A percentile compares a stretch with the other conserved stretches of the same genome.
These are phyloP conservation scores for Sminthurides aquaticus DNA, from an alignment of 2,888 invertebrate genomes.

Conservation along the genomic window DNA sequence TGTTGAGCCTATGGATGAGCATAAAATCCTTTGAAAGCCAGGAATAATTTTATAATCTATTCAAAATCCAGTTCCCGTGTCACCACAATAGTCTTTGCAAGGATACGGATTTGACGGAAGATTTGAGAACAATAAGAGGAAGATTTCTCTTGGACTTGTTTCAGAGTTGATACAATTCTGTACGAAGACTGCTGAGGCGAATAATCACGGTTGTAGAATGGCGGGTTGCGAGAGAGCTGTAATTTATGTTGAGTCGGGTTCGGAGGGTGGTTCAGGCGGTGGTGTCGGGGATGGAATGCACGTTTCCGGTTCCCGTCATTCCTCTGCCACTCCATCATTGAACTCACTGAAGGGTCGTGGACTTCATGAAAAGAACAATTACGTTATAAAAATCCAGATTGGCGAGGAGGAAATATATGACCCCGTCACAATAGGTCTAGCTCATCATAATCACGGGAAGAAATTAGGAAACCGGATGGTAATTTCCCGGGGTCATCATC, in stretches of 20 bases:
- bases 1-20: no score
- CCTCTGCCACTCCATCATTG: conserved; percentile 1
- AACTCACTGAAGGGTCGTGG: conserved; percentile 3
- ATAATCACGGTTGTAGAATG: no score
- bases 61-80: no score
- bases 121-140: no score
- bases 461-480: conserved; percentile 5
- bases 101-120: no score
- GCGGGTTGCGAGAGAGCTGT: conserved; percentile 39
- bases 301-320: conserved; percentile 22
- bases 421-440: conserved; percentile 42
- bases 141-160: no score
- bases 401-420: conserved; percentile 41
- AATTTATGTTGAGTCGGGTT: conserved; percentile 42
- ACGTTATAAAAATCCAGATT: conserved; percentile 43
- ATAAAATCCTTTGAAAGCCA: no score
- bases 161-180: no score
- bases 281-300: neutral
- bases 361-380: conserved; percentile 30
- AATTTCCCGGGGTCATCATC: neutral
- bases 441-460: conserved; percentile 12
- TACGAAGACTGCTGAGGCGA: no score
- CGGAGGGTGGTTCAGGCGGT: conserved; percentile 10
- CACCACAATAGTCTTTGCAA: no score
- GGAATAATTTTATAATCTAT: no score